Conservation (phyloP, 2,797 vertebrate genomes). For the Pseudochromis fuscus region DNA sequence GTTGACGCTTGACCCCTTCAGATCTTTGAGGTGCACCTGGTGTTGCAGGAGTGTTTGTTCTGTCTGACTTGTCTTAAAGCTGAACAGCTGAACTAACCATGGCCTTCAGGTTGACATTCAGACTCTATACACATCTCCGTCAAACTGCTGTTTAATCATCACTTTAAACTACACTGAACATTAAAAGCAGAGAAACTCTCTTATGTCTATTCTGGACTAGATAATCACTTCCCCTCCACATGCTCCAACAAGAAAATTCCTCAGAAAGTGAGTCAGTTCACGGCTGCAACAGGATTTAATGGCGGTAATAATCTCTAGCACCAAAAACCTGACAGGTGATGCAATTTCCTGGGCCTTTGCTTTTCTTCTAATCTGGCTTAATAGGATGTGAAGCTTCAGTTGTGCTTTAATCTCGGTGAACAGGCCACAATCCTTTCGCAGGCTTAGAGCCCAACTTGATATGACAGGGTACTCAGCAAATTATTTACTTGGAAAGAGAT, state of each 20-base stretch:
- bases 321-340: conserved; percentile 65
- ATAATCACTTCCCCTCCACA: conserved; percentile 36
- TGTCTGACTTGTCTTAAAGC: too few relatives aligned
- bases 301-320: conserved; percentile 51
- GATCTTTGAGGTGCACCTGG: not conserved
- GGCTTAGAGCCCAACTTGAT: conserved; percentile 34
- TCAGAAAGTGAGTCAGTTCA: conserved; percentile 41
- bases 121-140: not conserved
- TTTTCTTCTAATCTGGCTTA: conserved; percentile 65
- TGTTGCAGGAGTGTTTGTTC: not conserved
- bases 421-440: conserved; percentile 45
- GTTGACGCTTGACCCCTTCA: not conserved
- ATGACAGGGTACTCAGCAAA: conserved; percentile 55
- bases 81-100: too few relatives aligned
- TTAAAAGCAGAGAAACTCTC: conserved; percentile 5
- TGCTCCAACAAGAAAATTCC: conserved; percentile 34
- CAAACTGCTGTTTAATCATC: conserved; percentile 14
- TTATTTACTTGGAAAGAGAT: conserved; percentile 66
- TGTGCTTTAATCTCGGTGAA: conserved; percentile 55
- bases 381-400: conserved; percentile 56
- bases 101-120: too few relatives aligned
- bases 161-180: conserved; percentile 2
- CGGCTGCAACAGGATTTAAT: conserved; percentile 56
- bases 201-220: not conserved
- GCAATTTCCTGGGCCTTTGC: conserved; percentile 55